These are phyloP conservation scores for Argyra leucocephala DNA, from an alignment of 2,888 invertebrate genomes.

Conservation along the genomic window DNA sequence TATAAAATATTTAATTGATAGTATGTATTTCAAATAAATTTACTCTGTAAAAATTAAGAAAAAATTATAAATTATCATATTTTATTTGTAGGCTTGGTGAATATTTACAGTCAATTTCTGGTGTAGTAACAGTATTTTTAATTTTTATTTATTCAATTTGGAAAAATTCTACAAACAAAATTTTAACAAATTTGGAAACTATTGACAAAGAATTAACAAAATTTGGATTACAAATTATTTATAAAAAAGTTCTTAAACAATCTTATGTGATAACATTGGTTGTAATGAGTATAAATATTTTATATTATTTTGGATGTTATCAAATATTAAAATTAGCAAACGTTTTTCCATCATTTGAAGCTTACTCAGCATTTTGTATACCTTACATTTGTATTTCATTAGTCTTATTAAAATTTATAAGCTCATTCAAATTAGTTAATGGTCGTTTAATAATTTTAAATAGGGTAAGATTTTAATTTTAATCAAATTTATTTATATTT, in stretches of 20 bases:
- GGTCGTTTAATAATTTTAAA: conserved; percentile 38
- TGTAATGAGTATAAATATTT: conserved; percentile 30
- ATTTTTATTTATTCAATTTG: not conserved
- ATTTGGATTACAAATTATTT: not conserved
- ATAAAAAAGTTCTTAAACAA: not conserved
- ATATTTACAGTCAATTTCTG: not conserved
- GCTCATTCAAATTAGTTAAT: conserved; percentile 33
- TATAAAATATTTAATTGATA: too few species aligned
- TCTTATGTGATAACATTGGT: not conserved
- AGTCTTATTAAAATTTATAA: conserved; percentile 38
- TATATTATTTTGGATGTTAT: conserved; percentile 37
- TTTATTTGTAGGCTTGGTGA: not conserved
- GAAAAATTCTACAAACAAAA: not conserved
- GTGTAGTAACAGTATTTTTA: not conserved
- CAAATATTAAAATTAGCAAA: conserved; percentile 33
- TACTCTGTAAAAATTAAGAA: too few species aligned
- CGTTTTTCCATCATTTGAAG: conserved; percentile 36
- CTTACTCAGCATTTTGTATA: conserved; percentile 36
- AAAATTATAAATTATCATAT: too few species aligned
- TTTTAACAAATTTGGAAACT: not conserved
- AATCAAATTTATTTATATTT: too few species aligned
- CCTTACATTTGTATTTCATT: conserved; percentile 38
- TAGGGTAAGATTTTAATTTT: conserved; percentile 32
- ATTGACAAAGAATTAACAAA: not conserved
- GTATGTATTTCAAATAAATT: too few species aligned